Conservation (phyloP, 2,113 vertebrate species). For the Gallinago paraguaiae region DNA sequence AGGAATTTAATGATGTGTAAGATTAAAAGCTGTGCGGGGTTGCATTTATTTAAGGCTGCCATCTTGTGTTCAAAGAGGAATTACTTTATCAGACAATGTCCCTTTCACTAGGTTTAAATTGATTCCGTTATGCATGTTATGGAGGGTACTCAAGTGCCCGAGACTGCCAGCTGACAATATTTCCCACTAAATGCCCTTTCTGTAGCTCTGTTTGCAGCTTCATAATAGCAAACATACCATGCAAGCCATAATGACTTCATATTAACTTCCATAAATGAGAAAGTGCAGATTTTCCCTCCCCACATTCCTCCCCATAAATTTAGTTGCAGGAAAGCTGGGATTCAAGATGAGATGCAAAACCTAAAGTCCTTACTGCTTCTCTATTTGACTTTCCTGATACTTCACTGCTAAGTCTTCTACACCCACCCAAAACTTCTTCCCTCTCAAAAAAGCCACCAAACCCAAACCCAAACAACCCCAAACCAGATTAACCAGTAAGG, state of each 20-base stretch:
- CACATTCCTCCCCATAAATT: neutral
- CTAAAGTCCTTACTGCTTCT: neutral
- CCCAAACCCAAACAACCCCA: neutral
- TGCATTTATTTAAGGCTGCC: conserved; percentile 86
- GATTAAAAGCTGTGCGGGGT: conserved; percentile 81
- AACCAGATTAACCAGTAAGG: neutral
- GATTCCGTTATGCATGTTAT: conserved; percentile 61
- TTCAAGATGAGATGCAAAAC: neutral
- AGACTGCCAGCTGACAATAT: conserved; percentile 58
- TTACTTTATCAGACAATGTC: conserved; percentile 79
- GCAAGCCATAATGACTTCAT: conserved; percentile 3
- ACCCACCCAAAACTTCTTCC: neutral
- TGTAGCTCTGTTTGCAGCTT: conserved; percentile 17
- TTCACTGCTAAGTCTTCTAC: neutral
- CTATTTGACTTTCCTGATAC: neutral
- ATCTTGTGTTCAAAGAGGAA: conserved; percentile 85
- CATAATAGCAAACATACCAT: conserved; percentile 17
- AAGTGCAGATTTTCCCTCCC: neutral
- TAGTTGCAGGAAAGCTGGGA: neutral
- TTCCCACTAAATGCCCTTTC: conserved; percentile 41
- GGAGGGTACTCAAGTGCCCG: conserved; percentile 53
- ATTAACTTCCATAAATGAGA: conserved; percentile 29
- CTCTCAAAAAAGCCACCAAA: neutral
- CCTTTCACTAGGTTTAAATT: conserved; percentile 64
- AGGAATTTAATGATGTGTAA: conserved; percentile 88